These are phyloP conservation scores for Stegodyphus mimosarum DNA, from an alignment of 1,140 invertebrate species.

Conservation along the genomic window DNA sequence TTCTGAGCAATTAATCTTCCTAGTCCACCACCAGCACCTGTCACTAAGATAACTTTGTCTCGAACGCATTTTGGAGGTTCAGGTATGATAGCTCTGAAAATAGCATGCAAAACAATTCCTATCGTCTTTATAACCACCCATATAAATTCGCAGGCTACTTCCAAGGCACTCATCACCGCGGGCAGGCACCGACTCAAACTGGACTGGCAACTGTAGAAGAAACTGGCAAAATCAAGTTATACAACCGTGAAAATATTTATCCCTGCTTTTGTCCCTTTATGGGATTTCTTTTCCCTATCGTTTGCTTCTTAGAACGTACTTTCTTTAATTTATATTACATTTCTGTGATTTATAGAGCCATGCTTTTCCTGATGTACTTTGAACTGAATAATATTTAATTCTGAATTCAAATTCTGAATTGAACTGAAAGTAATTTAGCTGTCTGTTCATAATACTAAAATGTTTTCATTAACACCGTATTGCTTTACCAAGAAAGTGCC, in stretches of 20 bases:
- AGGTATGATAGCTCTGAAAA: conserved; percentile 36
- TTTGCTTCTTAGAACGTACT: too few species aligned
- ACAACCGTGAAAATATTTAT: neutral
- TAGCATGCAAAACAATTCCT: neutral
- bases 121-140: conserved; percentile 14
- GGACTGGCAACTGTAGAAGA: neutral
- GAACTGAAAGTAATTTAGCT: too few species aligned
- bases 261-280: neutral
- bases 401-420: too few species aligned
- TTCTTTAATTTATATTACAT: too few species aligned
- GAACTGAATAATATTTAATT: too few species aligned
- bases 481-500: too few species aligned
- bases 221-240: neutral
- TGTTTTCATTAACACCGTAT: too few species aligned
- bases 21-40: conserved; percentile 91
- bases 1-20: conserved; percentile 85
- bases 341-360: too few species aligned
- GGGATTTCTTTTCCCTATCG: neutral
- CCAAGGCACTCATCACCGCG: conserved; percentile 8
- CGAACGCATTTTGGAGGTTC: conserved; percentile 73
- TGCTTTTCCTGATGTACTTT: too few species aligned
- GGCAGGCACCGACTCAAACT: neutral
- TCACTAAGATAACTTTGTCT: conserved; percentile 86
- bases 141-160: conserved; percentile 15
- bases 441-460: too few species aligned